A percentile compares a stretch with the other conserved stretches of the same genome.
Conservation (phyloP, 2,888 invertebrate species). For the Agonopterix heracliana region DNA sequence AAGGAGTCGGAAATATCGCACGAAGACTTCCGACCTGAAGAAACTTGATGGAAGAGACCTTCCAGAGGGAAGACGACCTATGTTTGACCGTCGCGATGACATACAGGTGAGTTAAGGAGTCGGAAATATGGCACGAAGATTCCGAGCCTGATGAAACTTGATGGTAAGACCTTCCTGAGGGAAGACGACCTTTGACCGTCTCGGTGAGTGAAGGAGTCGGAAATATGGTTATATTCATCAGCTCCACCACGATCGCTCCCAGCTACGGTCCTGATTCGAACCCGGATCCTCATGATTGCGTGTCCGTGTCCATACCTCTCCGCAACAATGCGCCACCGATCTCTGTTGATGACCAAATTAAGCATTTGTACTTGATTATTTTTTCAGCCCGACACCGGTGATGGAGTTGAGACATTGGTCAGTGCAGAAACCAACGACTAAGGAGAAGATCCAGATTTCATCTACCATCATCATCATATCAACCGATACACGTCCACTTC, state of each 20-base stretch:
- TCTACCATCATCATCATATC: too few species aligned
- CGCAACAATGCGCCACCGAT: too few species aligned
- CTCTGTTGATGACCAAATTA: too few species aligned
- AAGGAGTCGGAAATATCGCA: conserved; percentile 21
- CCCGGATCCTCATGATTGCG: too few species aligned
- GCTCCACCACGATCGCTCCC: too few species aligned
- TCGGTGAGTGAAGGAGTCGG: conserved; percentile 25
- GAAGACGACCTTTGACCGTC: conserved; percentile 70
- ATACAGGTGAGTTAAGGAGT: conserved; percentile 43
- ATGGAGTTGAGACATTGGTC: conserved; percentile 62
- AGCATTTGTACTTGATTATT: conserved; percentile 1
- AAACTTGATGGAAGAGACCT: conserved; percentile 89
- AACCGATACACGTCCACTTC: too few species aligned
- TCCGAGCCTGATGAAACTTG: conserved; percentile 86
- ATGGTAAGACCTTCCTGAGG: conserved; percentile 86
- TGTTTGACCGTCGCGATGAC: conserved; percentile 57
- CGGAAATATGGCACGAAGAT: conserved; percentile 72
- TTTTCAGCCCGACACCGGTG: conserved; percentile 59
- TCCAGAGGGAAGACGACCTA: conserved; percentile 78
- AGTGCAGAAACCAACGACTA: conserved; percentile 61
- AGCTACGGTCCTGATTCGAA: too few species aligned
- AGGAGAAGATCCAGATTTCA: conserved; percentile 2
- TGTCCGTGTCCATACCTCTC: too few species aligned
- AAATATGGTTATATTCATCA: neutral
- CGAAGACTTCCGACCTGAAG: conserved; percentile 84